A percentile compares a stretch with the other conserved stretches of the same genome.
phyloP scores from a whole-genome alignment of 2,113 vertebrate species.

The Puntigrus tetrazona region DNA sequence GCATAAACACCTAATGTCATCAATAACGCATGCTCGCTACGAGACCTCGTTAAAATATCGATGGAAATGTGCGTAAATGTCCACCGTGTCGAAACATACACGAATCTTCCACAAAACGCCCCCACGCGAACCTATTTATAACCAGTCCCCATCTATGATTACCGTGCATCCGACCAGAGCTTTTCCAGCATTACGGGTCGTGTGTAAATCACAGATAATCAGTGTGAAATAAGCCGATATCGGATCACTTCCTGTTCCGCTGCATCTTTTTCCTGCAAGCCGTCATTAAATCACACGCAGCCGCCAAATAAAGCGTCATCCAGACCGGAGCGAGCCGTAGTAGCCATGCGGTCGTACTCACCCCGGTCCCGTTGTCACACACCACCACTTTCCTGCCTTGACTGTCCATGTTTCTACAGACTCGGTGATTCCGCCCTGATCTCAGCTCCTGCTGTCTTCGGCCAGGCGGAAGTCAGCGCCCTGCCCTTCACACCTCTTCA shows the following conservation, averaged over 20 bases:
- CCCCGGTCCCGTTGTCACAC: constrained; percentile 90
- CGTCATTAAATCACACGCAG: not conserved
- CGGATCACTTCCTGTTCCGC: constrained; percentile 51
- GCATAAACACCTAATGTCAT: not conserved
- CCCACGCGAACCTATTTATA: not conserved
- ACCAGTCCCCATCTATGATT: not conserved
- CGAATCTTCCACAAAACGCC: not conserved
- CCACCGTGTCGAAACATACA: not conserved
- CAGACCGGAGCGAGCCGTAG: not conserved
- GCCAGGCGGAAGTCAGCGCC: constrained; percentile 68
- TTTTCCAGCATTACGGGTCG: not conserved
- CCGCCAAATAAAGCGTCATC: not conserved
- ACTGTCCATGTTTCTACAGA: constrained; percentile 79
- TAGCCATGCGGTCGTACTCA: constrained; percentile 60
- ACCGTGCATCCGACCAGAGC: not conserved
- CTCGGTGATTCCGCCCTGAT: constrained; percentile 56
- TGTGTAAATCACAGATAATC: not conserved
- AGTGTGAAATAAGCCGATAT: not conserved
- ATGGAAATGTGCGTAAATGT: not conserved
- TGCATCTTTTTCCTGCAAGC: not conserved
- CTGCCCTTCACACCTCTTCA: constrained; percentile 32
- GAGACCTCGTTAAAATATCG: not conserved
- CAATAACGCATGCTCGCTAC: not conserved
- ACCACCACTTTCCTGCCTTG: constrained; percentile 89
- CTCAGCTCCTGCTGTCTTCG: constrained; percentile 57